Evolutionary conservation across 2,113 vertebrate species (phyloP).

Genomic region (Microcebus jonahi): DNA sequence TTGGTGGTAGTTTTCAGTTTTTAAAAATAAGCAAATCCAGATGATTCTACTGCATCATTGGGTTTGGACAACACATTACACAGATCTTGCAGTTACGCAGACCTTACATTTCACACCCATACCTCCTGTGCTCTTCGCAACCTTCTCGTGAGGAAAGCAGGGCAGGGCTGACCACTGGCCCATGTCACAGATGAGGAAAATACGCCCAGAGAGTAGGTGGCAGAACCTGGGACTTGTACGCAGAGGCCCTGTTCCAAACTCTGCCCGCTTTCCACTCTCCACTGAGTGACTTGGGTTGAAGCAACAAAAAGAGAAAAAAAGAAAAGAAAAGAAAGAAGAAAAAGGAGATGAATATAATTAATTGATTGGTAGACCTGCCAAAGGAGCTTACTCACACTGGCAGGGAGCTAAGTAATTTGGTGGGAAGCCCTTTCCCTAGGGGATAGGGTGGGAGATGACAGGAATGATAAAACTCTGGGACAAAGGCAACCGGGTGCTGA

Average conservation of each 20-base stretch:
- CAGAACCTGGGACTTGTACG: not conserved
- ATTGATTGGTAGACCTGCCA: not conserved
- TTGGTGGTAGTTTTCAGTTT: not conserved
- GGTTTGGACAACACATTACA: not conserved
- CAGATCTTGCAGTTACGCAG: not conserved
- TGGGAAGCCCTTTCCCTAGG: not conserved
- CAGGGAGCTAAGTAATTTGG: not conserved
- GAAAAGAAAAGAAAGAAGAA: not conserved
- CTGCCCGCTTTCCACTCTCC: not conserved
- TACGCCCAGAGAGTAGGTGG: not conserved
- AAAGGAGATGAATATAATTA: not conserved
- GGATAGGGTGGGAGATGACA: not conserved
- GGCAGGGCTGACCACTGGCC: not conserved
- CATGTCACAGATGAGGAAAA: not conserved
- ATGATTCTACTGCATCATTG: not conserved
- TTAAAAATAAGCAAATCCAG: constrained; percentile 14
- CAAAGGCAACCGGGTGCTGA: not conserved
- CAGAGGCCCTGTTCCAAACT: not conserved
- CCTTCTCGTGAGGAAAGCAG: not conserved
- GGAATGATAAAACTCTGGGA: not conserved
- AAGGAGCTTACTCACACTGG: not conserved
- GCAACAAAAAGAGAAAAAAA: rapidly evolving
- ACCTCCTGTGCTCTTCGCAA: not conserved
- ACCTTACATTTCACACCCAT: not conserved
- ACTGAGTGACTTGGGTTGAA: not conserved